phyloP scores from a whole-genome alignment of 2,888 invertebrate genomes.

The Biston betularia region DNA sequence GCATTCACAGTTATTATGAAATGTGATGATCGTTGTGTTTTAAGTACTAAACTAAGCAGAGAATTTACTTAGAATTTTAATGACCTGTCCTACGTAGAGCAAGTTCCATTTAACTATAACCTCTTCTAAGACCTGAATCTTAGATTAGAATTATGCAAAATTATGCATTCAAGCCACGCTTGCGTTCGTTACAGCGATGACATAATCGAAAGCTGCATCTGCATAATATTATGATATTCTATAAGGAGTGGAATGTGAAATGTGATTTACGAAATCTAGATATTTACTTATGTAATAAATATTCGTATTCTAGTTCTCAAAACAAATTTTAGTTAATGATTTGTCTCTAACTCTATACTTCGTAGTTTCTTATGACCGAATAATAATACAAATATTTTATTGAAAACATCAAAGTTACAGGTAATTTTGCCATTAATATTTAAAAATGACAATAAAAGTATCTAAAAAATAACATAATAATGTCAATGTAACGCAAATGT shows the following conservation, averaged over 20 bases:
- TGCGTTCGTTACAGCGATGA: constrained; percentile 34
- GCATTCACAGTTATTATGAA: background rate
- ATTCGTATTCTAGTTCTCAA: constrained; percentile 8
- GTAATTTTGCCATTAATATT: too few species aligned
- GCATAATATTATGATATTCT: constrained; percentile 34
- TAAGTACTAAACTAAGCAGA: background rate
- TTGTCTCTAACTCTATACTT: too few species aligned
- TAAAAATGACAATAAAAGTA: too few species aligned
- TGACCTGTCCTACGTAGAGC: background rate
- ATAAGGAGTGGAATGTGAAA: constrained; percentile 19
- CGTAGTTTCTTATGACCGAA: too few species aligned
- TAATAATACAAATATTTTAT: too few species aligned
- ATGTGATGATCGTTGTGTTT: background rate
- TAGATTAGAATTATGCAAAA: constrained; percentile 31
- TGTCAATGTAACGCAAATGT: too few species aligned
- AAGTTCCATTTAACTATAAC: constrained; percentile 1
- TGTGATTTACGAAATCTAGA: constrained; percentile 28
- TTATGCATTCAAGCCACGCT: constrained; percentile 37
- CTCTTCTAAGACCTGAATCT: constrained; percentile 3
- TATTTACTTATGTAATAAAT: constrained; percentile 14
- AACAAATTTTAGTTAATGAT: constrained; percentile 1
- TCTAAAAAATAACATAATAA: too few species aligned
- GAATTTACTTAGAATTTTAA: background rate
- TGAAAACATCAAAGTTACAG: too few species aligned
- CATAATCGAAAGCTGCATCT: constrained; percentile 43